Evolutionary conservation across 2,888 invertebrate species (phyloP).

Genomic region (Deilephila elpenor): DNA sequence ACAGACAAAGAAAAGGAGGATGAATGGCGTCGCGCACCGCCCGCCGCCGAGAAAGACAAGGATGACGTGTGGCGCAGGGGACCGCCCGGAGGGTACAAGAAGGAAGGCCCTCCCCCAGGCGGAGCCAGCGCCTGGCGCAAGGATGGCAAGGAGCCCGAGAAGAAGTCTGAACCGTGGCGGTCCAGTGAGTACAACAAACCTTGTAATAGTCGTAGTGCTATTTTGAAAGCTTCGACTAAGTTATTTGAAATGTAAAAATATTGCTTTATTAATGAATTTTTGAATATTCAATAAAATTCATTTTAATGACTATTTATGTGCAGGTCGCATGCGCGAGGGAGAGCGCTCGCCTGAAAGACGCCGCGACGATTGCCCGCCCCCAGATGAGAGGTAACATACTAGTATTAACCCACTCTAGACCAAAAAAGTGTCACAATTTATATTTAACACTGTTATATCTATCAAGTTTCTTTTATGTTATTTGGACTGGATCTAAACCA

Average conservation of each 20-base stretch:
- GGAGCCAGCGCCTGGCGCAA: conserved; percentile 48
- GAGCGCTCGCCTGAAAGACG: conserved; percentile 14
- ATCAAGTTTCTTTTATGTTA: too few relatives aligned
- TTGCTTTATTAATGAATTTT: not conserved
- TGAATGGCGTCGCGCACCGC: conserved; percentile 24
- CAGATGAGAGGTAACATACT: conserved; percentile 20
- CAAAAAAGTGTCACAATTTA: too few relatives aligned
- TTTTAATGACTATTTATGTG: not conserved
- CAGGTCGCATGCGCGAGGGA: conserved; percentile 20
- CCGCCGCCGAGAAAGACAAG: conserved; percentile 11
- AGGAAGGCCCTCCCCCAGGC: conserved; percentile 35
- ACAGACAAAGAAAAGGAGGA: conserved; percentile 23
- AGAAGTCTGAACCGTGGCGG: conserved; percentile 64
- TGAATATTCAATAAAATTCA: too few relatives aligned
- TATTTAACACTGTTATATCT: too few relatives aligned
- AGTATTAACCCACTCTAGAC: too few relatives aligned
- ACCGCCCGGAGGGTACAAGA: conserved; percentile 18
- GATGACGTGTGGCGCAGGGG: conserved; percentile 13
- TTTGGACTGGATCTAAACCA: too few relatives aligned
- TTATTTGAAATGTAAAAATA: not conserved
- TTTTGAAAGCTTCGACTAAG: too few relatives aligned
- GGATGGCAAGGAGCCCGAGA: conserved; percentile 54
- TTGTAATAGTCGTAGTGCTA: too few relatives aligned
- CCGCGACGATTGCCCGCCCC: conserved; percentile 1
- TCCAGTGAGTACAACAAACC: conserved; percentile 53